Evolutionary conservation across 35 echinoderm and acorn worm genomes (phyloP).

Genomic region (Apostichopus parvimensis): DNA sequence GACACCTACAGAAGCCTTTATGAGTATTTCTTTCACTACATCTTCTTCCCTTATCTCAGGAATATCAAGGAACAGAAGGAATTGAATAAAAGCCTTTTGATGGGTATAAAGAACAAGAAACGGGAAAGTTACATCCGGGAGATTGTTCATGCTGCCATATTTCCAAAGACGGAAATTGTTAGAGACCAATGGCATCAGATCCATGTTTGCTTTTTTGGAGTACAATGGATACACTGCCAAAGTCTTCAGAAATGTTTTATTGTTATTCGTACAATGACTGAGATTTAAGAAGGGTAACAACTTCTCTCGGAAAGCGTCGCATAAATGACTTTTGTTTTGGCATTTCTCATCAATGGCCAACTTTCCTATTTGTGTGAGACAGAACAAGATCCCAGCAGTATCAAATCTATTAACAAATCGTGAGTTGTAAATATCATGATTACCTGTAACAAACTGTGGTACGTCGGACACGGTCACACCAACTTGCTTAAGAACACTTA

Average conservation of each 20-base stretch:
- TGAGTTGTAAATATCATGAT: neutral
- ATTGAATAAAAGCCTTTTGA: neutral
- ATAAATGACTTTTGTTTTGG: neutral
- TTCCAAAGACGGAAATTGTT: neutral
- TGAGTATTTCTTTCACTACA: constrained; percentile 7
- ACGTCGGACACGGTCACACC: neutral
- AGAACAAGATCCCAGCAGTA: neutral
- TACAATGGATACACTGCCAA: neutral
- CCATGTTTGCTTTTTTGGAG: neutral
- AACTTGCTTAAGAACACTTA: neutral
- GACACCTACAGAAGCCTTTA: neutral
- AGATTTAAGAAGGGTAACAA: neutral
- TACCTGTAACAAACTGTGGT: neutral
- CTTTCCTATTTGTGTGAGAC: neutral
- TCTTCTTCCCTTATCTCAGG: neutral
- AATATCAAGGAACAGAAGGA: neutral
- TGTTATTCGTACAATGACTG: too few species aligned
- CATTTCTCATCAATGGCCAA: neutral
- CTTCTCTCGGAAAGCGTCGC: neutral
- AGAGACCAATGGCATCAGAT: neutral
- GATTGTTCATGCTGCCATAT: neutral
- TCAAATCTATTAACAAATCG: constrained; percentile 5
- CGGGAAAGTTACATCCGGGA: constrained; percentile 3
- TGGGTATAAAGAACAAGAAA: neutral
- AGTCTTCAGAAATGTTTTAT: neutral